Evolutionary conservation across 2,113 vertebrate species (phyloP).

Genomic region (Collichthys lucidus): DNA sequence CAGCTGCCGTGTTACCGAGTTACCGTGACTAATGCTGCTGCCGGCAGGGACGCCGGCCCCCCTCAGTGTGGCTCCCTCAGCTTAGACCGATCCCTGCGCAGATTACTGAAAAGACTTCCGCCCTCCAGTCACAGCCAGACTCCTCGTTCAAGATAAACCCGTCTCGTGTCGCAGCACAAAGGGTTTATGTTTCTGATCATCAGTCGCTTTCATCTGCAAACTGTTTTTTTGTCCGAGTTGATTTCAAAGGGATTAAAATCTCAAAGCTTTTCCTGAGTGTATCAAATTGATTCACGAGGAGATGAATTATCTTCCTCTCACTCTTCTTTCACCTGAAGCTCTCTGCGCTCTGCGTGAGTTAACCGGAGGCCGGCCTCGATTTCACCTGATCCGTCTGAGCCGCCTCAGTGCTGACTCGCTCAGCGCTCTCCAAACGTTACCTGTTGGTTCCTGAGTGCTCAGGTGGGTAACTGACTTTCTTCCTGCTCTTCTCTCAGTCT

Average conservation of each 20-base stretch:
- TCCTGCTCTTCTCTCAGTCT: not conserved
- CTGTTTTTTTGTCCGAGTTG: conserved; percentile 20
- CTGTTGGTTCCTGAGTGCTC: not conserved
- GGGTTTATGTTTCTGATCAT: conserved; percentile 12
- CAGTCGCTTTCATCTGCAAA: conserved; percentile 39
- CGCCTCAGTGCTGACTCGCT: not conserved
- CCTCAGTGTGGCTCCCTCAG: conserved; percentile 5
- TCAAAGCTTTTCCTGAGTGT: conserved; percentile 27
- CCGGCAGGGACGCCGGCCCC: conserved; percentile 28
- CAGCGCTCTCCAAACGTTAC: not conserved
- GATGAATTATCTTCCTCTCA: conserved; percentile 20
- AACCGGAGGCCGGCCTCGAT: not conserved
- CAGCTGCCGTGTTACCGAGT: conserved; percentile 36
- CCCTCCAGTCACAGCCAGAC: not conserved
- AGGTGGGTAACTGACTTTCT: not conserved
- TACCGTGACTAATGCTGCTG: conserved; percentile 39
- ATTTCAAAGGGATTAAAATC: conserved; percentile 35
- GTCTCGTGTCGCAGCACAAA: not conserved
- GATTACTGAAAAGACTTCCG: conserved; percentile 23
- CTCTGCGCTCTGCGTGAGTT: conserved; percentile 7
- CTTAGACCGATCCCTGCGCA: conserved; percentile 38
- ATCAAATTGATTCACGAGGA: conserved; percentile 22
- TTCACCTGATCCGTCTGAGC: conserved; percentile 14
- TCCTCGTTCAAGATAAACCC: conserved; percentile 26
- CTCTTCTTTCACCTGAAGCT: not conserved